These are phyloP conservation scores for Himalopsyche anomala DNA, from an alignment of 2,888 invertebrate genomes.

Conservation along the genomic window DNA sequence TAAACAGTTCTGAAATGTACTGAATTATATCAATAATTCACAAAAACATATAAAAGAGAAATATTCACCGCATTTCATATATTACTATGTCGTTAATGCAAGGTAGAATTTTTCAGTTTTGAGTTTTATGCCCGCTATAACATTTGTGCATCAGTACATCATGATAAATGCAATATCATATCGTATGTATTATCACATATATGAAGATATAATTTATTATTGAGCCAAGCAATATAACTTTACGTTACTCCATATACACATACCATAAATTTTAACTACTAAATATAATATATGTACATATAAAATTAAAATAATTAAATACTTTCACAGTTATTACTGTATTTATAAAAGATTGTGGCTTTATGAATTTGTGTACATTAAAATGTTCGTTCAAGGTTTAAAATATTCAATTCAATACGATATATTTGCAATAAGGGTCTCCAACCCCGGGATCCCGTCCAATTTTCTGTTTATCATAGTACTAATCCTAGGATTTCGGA, in stretches of 20 bases:
- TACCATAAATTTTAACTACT: background rate
- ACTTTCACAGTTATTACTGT: no score
- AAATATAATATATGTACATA: no score
- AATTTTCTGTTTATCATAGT: no score
- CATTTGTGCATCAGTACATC: conserved; percentile 27
- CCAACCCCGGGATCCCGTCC: no score
- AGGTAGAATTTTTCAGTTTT: conserved; percentile 10
- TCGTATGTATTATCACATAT: conserved; percentile 16
- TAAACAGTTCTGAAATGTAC: no score
- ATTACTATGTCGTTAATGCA: conserved; percentile 32
- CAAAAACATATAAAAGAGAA: background rate
- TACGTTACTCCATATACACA: background rate
- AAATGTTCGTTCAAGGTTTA: no score
- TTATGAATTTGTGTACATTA: no score
- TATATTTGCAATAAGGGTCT: no score
- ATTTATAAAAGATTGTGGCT: no score
- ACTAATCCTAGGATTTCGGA: no score
- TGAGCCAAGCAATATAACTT: conserved; percentile 10
- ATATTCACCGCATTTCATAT: background rate
- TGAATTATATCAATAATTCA: conserved; percentile 3
- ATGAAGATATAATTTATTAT: background rate
- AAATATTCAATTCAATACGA: no score
- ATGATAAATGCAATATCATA: conserved; percentile 40
- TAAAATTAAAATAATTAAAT: no score
- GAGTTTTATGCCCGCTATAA: conserved; percentile 23